Conservation (phyloP, 2,113 vertebrate genomes). For the Pelmatolapia mariae region DNA sequence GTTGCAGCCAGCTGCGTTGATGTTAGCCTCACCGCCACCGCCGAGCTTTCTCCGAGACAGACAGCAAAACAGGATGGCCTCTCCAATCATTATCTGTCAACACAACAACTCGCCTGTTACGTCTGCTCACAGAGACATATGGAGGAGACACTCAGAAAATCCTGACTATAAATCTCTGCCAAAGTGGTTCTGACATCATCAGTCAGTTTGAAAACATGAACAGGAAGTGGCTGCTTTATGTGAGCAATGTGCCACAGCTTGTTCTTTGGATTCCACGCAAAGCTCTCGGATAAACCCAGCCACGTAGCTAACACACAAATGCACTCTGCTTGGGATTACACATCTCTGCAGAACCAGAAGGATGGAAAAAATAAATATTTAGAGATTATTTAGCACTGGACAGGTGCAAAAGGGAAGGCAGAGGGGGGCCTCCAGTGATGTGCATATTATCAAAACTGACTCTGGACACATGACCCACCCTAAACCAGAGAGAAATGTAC, state of each 20-base stretch:
- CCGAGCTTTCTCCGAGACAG: constrained; percentile 82
- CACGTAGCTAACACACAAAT: neutral
- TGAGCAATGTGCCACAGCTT: neutral
- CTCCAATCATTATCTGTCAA: constrained; percentile 93
- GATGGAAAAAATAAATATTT: neutral
- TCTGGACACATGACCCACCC: neutral
- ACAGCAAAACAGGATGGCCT: constrained; percentile 96
- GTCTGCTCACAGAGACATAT: neutral
- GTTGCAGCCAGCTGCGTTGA: constrained; percentile 96
- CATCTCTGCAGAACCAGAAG: neutral
- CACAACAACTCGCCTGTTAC: neutral
- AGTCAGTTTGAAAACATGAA: neutral
- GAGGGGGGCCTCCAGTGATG: neutral
- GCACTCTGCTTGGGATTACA: neutral
- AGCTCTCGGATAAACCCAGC: neutral
- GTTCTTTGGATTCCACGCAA: neutral
- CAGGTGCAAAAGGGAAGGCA: neutral
- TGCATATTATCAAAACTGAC: neutral
- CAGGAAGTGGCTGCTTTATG: neutral
- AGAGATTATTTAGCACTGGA: neutral
- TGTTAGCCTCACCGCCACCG: constrained; percentile 83
- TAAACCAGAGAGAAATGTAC: neutral
- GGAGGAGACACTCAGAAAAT: neutral
- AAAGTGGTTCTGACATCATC: neutral
- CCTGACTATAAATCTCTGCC: neutral